These are phyloP conservation scores for Pararge aegeria DNA, from an alignment of 1,140 invertebrate species.

Conservation along the genomic window DNA sequence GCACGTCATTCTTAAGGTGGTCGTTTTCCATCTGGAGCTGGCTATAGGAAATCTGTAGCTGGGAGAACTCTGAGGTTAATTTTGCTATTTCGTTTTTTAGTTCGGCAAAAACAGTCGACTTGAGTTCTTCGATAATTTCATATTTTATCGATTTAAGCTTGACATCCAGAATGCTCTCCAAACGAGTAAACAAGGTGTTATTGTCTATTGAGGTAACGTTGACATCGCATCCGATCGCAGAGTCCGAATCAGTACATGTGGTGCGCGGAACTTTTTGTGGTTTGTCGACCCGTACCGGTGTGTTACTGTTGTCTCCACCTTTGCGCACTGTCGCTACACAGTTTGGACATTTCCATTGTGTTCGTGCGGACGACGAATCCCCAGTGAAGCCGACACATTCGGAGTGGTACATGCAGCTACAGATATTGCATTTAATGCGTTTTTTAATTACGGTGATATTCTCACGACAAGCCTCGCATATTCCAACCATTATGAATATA, in stretches of 20 bases:
- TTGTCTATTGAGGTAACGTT: background rate
- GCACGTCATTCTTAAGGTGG: too few relatives aligned
- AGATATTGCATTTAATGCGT: slow-evolving; percentile 12
- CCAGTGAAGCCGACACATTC: slow-evolving; percentile 12
- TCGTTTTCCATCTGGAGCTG: too few relatives aligned
- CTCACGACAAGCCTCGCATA: slow-evolving; percentile 6
- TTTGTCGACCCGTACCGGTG: background rate
- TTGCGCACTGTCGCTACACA: slow-evolving; percentile 6
- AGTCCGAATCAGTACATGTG: background rate
- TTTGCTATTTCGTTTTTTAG: background rate
- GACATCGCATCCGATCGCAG: background rate
- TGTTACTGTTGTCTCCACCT: slow-evolving; percentile 13
- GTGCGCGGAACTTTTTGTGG: background rate
- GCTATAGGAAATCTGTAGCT: background rate
- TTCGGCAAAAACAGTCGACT: background rate
- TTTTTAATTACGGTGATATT: slow-evolving; percentile 9
- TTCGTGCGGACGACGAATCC: slow-evolving; percentile 1
- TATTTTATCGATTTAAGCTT: slow-evolving; percentile 20
- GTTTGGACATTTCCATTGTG: slow-evolving; percentile 13
- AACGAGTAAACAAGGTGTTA: slow-evolving; percentile 1
- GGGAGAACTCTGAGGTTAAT: background rate
- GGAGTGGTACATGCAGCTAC: too few relatives aligned
- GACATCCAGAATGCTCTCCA: slow-evolving; percentile 14
- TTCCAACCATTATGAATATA: slow-evolving; percentile 13
- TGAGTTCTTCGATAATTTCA: slow-evolving; percentile 12